Evolutionary conservation across 2,888 invertebrate species (phyloP).

Genomic region (Leucophora obtusa): DNA sequence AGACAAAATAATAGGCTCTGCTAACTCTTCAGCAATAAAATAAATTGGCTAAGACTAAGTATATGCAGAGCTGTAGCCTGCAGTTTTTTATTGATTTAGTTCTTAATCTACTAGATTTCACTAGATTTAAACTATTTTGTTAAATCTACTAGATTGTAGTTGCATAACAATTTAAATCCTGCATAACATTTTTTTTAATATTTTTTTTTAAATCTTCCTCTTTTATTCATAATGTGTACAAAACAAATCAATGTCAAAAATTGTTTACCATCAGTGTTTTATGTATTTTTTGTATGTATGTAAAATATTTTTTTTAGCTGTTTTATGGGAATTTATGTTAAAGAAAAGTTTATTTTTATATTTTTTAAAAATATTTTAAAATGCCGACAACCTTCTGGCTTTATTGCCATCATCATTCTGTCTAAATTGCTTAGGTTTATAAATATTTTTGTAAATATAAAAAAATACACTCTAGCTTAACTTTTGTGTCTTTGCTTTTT

Average conservation of each 20-base stretch:
- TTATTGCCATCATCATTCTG: constrained; percentile 59
- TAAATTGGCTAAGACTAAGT: no score
- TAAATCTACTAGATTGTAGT: no score
- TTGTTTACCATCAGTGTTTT: constrained; percentile 25
- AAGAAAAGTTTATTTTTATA: constrained; percentile 24
- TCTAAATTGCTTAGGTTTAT: constrained; percentile 46
- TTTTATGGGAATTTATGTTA: constrained; percentile 42
- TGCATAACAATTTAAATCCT: no score
- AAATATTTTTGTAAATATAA: not conserved
- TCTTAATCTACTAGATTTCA: no score
- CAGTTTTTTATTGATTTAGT: no score
- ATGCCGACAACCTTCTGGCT: constrained; percentile 59
- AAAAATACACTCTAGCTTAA: constrained; percentile 33
- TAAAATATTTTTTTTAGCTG: constrained; percentile 22
- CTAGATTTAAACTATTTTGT: no score
- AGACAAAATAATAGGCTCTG: no score
- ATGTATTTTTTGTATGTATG: not conserved
- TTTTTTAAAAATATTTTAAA: constrained; percentile 30
- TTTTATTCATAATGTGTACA: constrained; percentile 29
- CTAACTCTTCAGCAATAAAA: no score
- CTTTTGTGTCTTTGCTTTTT: constrained; percentile 35
- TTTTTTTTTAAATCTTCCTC: not conserved
- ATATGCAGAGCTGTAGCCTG: no score
- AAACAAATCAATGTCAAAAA: constrained; percentile 59
- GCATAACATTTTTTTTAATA: no score